phyloP scores from a whole-genome alignment of 2,888 invertebrate species.

The Sphinx pinastri region DNA sequence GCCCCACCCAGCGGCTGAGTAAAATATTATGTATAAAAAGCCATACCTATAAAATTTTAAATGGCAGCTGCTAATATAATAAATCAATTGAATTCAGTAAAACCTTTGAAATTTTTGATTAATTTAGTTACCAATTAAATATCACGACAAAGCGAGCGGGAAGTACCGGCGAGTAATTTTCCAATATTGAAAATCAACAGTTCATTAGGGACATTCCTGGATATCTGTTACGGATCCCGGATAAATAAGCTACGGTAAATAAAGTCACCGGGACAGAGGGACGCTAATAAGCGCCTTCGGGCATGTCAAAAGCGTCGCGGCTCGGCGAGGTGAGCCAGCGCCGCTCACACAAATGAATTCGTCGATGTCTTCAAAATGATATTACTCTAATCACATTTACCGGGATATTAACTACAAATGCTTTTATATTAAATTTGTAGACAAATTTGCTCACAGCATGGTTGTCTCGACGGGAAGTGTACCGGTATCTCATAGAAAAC shows the following conservation, averaged over 20 bases:
- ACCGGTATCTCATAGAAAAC: too few species aligned
- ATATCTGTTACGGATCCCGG: slow-evolving; percentile 25
- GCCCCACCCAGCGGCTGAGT: too few species aligned
- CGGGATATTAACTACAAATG: not conserved
- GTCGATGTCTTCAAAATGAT: not conserved
- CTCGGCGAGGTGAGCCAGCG: not conserved
- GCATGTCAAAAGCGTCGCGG: not conserved
- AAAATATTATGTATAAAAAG: too few species aligned
- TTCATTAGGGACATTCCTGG: slow-evolving; percentile 36
- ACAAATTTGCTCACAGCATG: too few species aligned
- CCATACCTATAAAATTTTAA: too few species aligned
- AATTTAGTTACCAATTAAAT: slow-evolving; percentile 11
- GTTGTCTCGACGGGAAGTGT: too few species aligned
- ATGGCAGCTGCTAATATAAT: not conserved
- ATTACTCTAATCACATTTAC: not conserved
- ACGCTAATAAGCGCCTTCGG: slow-evolving; percentile 1
- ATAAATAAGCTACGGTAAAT: slow-evolving; percentile 26
- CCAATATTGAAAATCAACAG: slow-evolving; percentile 28
- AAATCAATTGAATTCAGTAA: not conserved
- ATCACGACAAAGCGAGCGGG: not conserved
- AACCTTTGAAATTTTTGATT: slow-evolving; percentile 7
- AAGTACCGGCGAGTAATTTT: not conserved
- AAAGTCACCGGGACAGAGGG: slow-evolving; percentile 18
- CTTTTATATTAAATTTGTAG: too few species aligned
- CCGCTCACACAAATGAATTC: not conserved